phyloP scores from a whole-genome alignment of 1,140 invertebrate species.

The Parapsyche elsis region DNA sequence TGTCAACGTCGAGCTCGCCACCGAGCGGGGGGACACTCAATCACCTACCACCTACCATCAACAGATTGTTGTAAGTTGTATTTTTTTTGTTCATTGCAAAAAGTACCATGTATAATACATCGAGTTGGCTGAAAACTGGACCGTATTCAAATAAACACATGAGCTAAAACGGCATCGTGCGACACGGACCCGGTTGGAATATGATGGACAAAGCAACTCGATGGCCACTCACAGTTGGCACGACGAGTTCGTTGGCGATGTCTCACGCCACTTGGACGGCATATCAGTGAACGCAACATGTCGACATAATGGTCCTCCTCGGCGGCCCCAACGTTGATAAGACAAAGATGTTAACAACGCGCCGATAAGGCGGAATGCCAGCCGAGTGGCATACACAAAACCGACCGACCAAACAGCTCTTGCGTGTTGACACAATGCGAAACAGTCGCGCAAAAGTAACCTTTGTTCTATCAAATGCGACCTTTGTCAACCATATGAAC shows the following conservation, averaged over 20 bases:
- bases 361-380: not conserved
- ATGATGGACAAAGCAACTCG: constrained; percentile 7
- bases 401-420: not conserved
- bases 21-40: too few species aligned
- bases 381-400: not conserved
- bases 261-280: not conserved
- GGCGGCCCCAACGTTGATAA: constrained; percentile 26
- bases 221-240: constrained; percentile 6
- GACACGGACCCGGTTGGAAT: not conserved
- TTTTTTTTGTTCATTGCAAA: too few species aligned
- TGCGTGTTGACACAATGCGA: constrained; percentile 12
- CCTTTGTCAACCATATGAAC: constrained; percentile 12
- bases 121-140: too few species aligned
- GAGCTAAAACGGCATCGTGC: not conserved
- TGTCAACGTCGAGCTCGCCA: too few species aligned
- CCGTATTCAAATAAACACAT: not conserved
- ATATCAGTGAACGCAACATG: not conserved
- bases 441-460: constrained; percentile 22
- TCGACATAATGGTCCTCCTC: constrained; percentile 3
- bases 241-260: not conserved
- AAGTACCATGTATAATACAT: too few species aligned
- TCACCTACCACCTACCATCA: too few species aligned
- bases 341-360: constrained; percentile 21
- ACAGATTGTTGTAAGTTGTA: too few species aligned
- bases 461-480: constrained; percentile 33